Percentiles rank a stretch among this genome's conserved stretches.
phyloP scores from a whole-genome alignment of 1,140 invertebrate species.

The Diorhabda sublineata region DNA sequence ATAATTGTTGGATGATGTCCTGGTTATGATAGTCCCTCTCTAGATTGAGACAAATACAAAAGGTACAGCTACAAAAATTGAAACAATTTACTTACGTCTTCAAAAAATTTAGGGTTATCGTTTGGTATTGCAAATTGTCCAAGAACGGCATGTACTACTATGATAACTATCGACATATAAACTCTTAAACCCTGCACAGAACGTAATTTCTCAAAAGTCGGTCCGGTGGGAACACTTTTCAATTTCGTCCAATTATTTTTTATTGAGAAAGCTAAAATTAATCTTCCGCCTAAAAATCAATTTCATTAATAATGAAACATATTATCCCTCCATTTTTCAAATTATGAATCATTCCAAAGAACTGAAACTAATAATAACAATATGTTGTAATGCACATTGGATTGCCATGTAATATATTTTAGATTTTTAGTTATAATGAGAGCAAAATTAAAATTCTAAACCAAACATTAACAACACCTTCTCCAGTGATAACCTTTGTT shows the following conservation, averaged over 20 bases:
- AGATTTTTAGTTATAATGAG: too few relatives aligned
- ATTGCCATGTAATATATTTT: too few relatives aligned
- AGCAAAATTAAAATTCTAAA: too few relatives aligned
- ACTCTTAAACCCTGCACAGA: slow-evolving; percentile 35
- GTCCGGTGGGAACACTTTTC: slow-evolving; percentile 16
- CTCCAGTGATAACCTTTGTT: too few relatives aligned
- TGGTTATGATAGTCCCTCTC: too few relatives aligned
- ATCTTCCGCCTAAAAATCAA: slow-evolving; percentile 24
- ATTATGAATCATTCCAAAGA: not conserved
- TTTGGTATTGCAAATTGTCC: slow-evolving; percentile 24
- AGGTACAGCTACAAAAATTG: not conserved
- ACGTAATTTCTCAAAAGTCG: slow-evolving; percentile 25
- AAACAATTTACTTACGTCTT: slow-evolving; percentile 25
- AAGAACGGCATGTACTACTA: slow-evolving; percentile 30
- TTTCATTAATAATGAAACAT: too few relatives aligned
- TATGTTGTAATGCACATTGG: too few relatives aligned
- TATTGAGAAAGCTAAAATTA: slow-evolving; percentile 32
- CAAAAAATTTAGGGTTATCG: slow-evolving; percentile 27
- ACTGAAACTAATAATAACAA: too few relatives aligned
- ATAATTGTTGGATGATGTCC: too few relatives aligned
- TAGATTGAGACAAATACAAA: too few relatives aligned
- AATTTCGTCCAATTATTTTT: slow-evolving; percentile 32
- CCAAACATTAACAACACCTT: too few relatives aligned
- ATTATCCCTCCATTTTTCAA: not conserved
- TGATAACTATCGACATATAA: slow-evolving; percentile 32